Conservation (phyloP, 2,113 vertebrate genomes). For the Ploceus nigricollis region DNA sequence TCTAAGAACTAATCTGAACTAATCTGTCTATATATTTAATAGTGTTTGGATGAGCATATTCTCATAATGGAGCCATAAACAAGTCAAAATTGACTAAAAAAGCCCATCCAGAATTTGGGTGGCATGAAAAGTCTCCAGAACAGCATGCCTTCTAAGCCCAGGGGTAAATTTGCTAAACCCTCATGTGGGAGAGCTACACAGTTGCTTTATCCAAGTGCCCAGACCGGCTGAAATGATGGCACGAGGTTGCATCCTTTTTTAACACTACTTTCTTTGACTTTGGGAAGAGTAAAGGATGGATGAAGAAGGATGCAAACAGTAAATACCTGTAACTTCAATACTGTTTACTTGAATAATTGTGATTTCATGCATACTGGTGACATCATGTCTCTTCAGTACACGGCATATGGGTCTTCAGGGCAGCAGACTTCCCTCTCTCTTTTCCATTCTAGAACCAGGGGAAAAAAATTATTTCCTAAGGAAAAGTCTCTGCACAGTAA, state of each 20-base stretch:
- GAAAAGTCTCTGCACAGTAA: neutral
- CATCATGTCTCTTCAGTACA: neutral
- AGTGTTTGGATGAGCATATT: neutral
- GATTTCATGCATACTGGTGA: neutral
- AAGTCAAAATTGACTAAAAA: neutral
- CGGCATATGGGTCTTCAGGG: fast-evolving
- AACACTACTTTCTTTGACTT: neutral
- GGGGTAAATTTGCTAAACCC: neutral
- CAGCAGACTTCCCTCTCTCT: neutral
- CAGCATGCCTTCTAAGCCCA: neutral
- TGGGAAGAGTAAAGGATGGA: neutral
- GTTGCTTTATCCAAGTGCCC: neutral
- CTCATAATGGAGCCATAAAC: neutral
- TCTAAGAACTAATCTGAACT: neutral
- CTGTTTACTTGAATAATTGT: neutral
- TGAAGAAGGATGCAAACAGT: neutral
- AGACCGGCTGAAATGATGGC: neutral
- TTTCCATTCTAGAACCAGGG: neutral
- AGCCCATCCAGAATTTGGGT: neutral
- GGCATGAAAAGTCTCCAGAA: neutral
- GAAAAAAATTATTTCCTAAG: neutral
- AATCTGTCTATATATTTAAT: neutral
- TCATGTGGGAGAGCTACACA: neutral
- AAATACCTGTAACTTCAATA: neutral
- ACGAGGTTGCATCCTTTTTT: neutral